Conservation (phyloP, 2,113 vertebrate genomes). For the Alligator sinensis region DNA sequence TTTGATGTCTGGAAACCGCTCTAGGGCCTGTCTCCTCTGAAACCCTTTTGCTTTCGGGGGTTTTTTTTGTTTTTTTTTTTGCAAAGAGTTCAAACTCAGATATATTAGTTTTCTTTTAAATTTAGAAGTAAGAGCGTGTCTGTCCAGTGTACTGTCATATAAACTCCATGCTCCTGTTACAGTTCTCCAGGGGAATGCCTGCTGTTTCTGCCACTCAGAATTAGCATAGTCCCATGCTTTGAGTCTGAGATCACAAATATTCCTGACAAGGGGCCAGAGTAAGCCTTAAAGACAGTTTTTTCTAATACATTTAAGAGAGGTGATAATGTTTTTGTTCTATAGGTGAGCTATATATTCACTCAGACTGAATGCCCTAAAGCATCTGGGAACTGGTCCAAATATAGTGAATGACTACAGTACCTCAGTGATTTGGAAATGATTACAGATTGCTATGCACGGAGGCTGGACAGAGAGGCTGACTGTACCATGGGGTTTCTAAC, state of each 20-base stretch:
- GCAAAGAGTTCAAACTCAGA: constrained; percentile 25
- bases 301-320: not conserved
- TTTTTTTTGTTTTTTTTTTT: constrained; percentile 2
- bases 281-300: not conserved
- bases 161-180: fast-evolving
- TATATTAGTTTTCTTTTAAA: constrained; percentile 44
- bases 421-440: not conserved
- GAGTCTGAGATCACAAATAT: not conserved
- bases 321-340: not conserved
- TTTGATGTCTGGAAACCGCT: constrained; percentile 81
- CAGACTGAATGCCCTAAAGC: not conserved
- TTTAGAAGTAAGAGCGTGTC: constrained; percentile 22
- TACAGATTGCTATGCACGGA: fast-evolving
- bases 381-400: not conserved
- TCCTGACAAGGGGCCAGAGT: not conserved
- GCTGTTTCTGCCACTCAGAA: not conserved
- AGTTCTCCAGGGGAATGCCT: not conserved
- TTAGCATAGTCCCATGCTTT: not conserved
- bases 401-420: too few relatives aligned
- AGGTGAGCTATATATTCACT: fast-evolving
- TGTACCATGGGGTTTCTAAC: fast-evolving
- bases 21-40: constrained; percentile 77
- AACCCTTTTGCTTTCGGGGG: constrained; percentile 49
- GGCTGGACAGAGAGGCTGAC: not conserved
- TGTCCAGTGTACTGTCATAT: not conserved